These are phyloP conservation scores for Enteromius fasciolatus DNA, from an alignment of 2,797 vertebrate species.

Conservation along the genomic window DNA sequence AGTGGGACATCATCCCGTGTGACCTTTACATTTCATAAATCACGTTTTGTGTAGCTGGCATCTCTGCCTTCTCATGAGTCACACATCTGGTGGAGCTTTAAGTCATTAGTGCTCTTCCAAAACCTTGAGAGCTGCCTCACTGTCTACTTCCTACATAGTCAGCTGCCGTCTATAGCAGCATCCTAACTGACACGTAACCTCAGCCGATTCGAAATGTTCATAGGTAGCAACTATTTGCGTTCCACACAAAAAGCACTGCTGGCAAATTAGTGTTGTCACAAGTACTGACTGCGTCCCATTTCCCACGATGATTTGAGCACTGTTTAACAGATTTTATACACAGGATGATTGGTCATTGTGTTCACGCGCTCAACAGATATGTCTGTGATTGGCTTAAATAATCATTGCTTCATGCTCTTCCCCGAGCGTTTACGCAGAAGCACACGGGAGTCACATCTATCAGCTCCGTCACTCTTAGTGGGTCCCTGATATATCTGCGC, in stretches of 20 bases:
- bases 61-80: slow-evolving; percentile 23
- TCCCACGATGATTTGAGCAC: neutral
- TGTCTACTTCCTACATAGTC: neutral
- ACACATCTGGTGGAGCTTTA: slow-evolving; percentile 8
- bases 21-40: slow-evolving; percentile 43
- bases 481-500: too few relatives aligned
- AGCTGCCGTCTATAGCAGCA: neutral
- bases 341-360: too few relatives aligned
- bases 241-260: neutral
- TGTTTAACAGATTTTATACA: too few relatives aligned
- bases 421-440: too few relatives aligned
- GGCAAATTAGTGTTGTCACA: neutral
- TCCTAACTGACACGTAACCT: neutral
- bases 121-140: neutral
- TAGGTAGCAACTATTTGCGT: neutral
- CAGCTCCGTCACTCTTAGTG: too few relatives aligned
- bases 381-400: neutral
- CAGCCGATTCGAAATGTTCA: neutral
- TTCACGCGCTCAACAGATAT: too few relatives aligned
- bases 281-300: neutral
- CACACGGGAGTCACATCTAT: neutral
- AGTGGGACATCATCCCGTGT: neutral
- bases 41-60: slow-evolving; percentile 21
- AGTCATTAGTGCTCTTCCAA: neutral
- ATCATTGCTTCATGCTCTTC: neutral